Base-by-base conservation (phyloP, 2,888 invertebrate species). In the Beris morrisii region DNA sequence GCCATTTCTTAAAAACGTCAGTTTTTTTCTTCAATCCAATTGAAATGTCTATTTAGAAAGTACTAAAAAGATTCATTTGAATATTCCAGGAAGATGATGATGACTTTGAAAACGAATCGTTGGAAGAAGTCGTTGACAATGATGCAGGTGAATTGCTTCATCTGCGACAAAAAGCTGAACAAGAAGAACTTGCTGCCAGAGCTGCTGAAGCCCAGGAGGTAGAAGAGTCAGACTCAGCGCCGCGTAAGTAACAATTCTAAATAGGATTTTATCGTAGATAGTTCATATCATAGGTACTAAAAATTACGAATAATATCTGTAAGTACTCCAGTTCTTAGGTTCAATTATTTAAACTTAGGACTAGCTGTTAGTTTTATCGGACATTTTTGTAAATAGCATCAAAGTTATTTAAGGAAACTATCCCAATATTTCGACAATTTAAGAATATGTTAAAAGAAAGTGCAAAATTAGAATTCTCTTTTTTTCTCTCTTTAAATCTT, bases 401-500 rank as follows among this genome's bases (percentile, higher is more conserved):
- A 38, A 3, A 9, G 9, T 38, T 12, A 48, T n/a, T 48, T 48
- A 13, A 11, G 5, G 2, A 12, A 44, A 44, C n/a, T 22, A 15
- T 22, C 13, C 11, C 11, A 38, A 7, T 38, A 38, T 38, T 38
- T 38, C 38, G 38, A 38, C 9, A 5, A 38, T 22, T 48, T 50
- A 50, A n/a, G 38, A 13, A 30, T 11, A 63, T 30, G 58, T 59
- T 57, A 45, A 64, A 59, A 66, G 55, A 55, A 79, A 79, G 79
- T 66, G 63, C 63, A 63, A 66, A 66, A 53, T 64, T 43, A 7
- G 30, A 11, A 32, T 28, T 55, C n/a, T 64, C 48, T 64, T 48
- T 64, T 13, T 48, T 64, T 13, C 15, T 64, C 44, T 54, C 38
- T 46, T 65, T 38, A 52, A 67, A 78, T 88, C 86, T 91, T 91